Evolutionary conservation across 2,797 vertebrate genomes (phyloP).

Genomic region (Oryzias sinensis): DNA sequence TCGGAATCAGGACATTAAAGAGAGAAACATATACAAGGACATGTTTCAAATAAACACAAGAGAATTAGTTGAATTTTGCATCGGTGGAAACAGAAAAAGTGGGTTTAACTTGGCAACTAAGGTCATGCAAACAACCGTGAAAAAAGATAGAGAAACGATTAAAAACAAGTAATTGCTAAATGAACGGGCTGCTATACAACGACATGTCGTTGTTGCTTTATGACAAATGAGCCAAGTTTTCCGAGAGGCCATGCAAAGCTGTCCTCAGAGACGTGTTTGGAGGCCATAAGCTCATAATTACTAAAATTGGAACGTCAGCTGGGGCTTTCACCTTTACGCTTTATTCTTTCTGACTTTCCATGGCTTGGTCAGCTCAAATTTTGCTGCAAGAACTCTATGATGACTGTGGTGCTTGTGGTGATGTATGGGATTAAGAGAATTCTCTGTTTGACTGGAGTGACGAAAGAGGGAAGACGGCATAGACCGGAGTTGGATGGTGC

Average conservation of each 20-base stretch:
- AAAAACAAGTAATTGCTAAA: too few species aligned
- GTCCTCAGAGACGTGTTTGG: slow-evolving; percentile 70
- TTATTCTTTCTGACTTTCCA: slow-evolving; percentile 58
- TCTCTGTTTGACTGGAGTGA: slow-evolving; percentile 44
- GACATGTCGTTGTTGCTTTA: slow-evolving; percentile 24
- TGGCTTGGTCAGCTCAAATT: slow-evolving; percentile 18
- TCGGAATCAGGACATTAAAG: slow-evolving; percentile 44
- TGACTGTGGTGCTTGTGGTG: slow-evolving; percentile 28
- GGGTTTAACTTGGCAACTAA: slow-evolving; percentile 28
- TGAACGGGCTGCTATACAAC: background rate
- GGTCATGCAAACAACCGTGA: slow-evolving; percentile 51
- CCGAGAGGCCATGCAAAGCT: slow-evolving; percentile 47
- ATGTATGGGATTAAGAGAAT: slow-evolving; percentile 60
- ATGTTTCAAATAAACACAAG: slow-evolving; percentile 59
- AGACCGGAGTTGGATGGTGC: slow-evolving; percentile 6
- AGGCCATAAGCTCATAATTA: slow-evolving; percentile 74
- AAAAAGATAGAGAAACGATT: slow-evolving; percentile 5
- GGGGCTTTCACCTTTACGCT: slow-evolving; percentile 52
- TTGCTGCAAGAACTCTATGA: slow-evolving; percentile 18
- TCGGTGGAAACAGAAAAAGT: slow-evolving; percentile 30
- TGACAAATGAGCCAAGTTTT: slow-evolving; percentile 41
- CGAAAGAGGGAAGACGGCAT: slow-evolving; percentile 20
- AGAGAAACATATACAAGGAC: slow-evolving; percentile 49
- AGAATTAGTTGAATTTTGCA: slow-evolving; percentile 31
- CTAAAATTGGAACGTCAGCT: slow-evolving; percentile 64